Evolutionary conservation across 2,888 invertebrate genomes (phyloP), one percentile per base, ranked within the genome.

Genomic region (Graphium colonna): DNA sequence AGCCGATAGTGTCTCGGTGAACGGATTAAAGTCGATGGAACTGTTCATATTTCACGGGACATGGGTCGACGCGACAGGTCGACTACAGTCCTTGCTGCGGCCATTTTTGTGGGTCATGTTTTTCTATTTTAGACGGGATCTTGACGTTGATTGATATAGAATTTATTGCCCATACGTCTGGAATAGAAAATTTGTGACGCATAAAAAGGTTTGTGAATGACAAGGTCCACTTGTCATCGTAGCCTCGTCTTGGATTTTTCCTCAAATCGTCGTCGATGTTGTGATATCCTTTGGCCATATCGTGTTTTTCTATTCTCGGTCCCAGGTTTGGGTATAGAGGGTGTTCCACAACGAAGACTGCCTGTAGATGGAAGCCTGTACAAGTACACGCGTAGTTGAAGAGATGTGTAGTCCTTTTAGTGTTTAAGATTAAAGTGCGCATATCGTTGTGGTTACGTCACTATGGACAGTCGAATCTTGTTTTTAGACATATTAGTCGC

Each of bases 381-480:
- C 8, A 7, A 28, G 5, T 33, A 33, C 33, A 28, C 8, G 2
- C 33, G 33, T 33, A 33, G 33, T 65, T 67, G 61, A 72, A 72
- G 69, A 65, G 69, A 76, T 78, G 59, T 66, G 74, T 67, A 67
- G 73, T 73, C 73, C 71, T 58, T 73, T 64, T 85, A 85, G 82
- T 76, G 71, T 60, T 76, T 84, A 84, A 82, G 79, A 81, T 83
- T 71, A 83, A 79, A 73, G 69, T 80, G 75, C 77, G 82, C 84
- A 88, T 86, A 88, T 87, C 87, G 69, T 77, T 69, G 74, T 80
- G 82, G 77, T 86, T 81, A 82, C 74, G 77, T 83, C 75, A 80
- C 75, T 21, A 21, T 21, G 71, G 71, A 69, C 69, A 69, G 68
- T 69, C 61, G 66, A 71, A 74, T 55, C 77, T 73, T 80, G 82